These are phyloP conservation scores for Bombus breviceps DNA, from an alignment of 1,140 invertebrate species.

Conservation along the genomic window DNA sequence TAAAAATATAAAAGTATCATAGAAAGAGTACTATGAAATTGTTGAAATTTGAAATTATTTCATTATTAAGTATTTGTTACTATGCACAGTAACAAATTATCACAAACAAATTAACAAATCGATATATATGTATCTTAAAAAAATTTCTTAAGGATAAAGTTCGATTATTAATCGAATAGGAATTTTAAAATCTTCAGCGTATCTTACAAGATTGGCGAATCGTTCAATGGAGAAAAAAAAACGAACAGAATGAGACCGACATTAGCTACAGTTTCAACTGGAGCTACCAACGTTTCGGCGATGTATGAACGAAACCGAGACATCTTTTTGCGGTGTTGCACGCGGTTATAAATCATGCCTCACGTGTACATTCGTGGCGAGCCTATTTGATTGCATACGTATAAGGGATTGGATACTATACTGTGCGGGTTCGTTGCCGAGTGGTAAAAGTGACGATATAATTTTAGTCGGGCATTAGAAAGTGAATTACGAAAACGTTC, in stretches of 20 bases:
- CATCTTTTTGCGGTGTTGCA: conserved; percentile 53
- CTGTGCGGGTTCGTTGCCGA: conserved; percentile 20
- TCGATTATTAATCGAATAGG: not conserved
- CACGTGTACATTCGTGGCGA: conserved; percentile 28
- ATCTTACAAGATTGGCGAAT: not conserved
- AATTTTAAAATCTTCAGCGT: not conserved
- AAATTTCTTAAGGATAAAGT: not conserved
- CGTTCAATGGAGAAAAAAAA: not conserved
- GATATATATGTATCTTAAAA: not conserved
- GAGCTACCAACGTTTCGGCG: not conserved
- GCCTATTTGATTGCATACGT: conserved; percentile 48
- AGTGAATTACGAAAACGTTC: conserved; percentile 66
- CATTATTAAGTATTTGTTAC: no score
- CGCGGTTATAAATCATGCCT: conserved; percentile 61
- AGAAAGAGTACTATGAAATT: not conserved
- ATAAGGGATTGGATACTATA: conserved; percentile 44
- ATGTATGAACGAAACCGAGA: conserved; percentile 47
- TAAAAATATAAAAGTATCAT: not conserved
- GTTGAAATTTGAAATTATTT: not conserved
- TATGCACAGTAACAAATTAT: no score
- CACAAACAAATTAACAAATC: no score
- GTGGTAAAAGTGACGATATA: conserved; percentile 68
- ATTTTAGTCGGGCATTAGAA: conserved; percentile 66
- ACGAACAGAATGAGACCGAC: not conserved
- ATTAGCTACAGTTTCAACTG: not conserved